Base-by-base conservation (phyloP, 2,888 invertebrate genomes). In the Philopedon plagiatum region DNA sequence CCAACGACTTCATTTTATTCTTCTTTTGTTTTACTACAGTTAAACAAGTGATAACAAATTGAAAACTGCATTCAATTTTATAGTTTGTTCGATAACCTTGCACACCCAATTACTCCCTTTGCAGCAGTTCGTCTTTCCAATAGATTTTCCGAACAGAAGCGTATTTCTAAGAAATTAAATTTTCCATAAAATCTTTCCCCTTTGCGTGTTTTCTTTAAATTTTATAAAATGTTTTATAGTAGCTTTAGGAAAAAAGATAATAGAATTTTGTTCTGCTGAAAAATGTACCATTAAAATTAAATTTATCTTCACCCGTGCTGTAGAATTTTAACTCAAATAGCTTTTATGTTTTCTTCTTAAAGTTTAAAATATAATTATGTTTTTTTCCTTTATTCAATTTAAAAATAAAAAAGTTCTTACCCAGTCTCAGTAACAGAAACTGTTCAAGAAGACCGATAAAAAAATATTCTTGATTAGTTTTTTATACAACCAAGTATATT, bases 11-110 rank as follows among this genome's bases (percentile, higher is more conserved):
- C 79, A 79, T 79, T 76, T 68, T 65, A 26, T 57, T 57, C 34
- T 67, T 39, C 57, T 56, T 18, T 49, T n/a, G 37, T 58, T 58
- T 57, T 64, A 64, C 64, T 60, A 74, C 75, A 76, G 65, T 75
- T 76, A 77, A 78, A 79, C 78, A 79, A 80, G 78, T 79, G 78
- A 79, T 79, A 73, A 73, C 73, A 69, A 39, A 58, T 37, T 68
- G 65, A 58, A 69, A 63, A 76, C 73, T 71, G 73, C 75, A 75
- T 74, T 78, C 65, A 74, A 75, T 75, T 79, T 77, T 79, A 79
- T 79, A 79, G 73, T 66, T 73, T 58, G 65, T 71, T 46, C 49
- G 66, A 74, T 78, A 78, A 77, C 79, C 79, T 79, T 79, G 78
- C 74, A 76, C 78, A 75, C 74, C 76, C 78, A 76, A 77, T 74